Base-by-base conservation (phyloP, 2,888 invertebrate genomes). In the Clistopyga incitator region DNA sequence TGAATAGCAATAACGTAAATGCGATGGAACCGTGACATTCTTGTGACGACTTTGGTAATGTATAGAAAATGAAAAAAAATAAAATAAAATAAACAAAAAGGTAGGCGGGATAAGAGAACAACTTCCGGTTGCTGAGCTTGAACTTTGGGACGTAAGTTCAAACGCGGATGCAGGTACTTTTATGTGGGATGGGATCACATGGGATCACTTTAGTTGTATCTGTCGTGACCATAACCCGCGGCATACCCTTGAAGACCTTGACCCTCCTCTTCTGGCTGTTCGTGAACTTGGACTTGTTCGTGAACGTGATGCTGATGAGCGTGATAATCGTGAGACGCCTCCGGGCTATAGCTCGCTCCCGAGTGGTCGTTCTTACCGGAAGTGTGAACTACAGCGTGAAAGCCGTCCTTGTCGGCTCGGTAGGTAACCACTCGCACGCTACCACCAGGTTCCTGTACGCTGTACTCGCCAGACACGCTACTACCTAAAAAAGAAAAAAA, bases 361-460 rank as follows among this genome's bases (percentile, higher is more conserved):
- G 87, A 86, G 75, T 87, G 87, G 81, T 87, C 87, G 82, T 87
- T 87, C 50, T 84, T 81, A n/a, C 86, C 87, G 64, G 86, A 84
- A 61, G 86, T 89, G 84, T 89, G 89, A 34, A 91, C 90, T 18
- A 88, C 89, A 8, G 92, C 92, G 72, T 91, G 91, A 88, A 92
- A 92, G 34, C 92, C 92, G 65, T 88, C 85, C 84, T 88, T 87
- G 85, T 91, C 91, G 20, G 92, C 92, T 47, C 80, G 85, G 82
- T 93, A 93, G 29, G 88, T 88, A 11, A 93, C 93, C n/a, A 88
- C 88, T 38, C 91, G 82, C 50, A 90, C 82, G 78, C 78, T 86
- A 65, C 92, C 92, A 56, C 91, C 92, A 3, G 92, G 91, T 76
- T 93, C 93, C 68, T 89, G 88, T 6, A 93, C 87, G 47, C 89